Evolutionary conservation across 1,140 invertebrate species (phyloP).

Genomic region (Trichoplusia ni): DNA sequence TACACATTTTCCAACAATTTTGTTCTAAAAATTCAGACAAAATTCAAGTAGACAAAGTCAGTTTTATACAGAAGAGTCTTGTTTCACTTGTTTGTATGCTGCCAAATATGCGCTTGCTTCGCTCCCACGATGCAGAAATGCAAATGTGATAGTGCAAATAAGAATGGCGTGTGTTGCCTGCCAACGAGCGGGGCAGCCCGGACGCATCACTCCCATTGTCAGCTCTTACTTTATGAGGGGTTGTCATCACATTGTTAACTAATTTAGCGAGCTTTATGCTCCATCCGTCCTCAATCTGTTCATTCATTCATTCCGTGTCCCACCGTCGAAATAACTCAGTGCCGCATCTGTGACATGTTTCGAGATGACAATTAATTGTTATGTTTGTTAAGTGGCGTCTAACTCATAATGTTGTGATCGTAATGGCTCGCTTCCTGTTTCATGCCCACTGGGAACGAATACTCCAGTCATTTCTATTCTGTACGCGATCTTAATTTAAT

Average conservation of each 20-base stretch:
- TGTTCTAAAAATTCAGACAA: neutral
- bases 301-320: conserved; percentile 25
- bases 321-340: conserved; percentile 19
- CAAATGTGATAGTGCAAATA: conserved; percentile 52
- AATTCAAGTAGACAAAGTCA: neutral
- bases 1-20: too few species aligned
- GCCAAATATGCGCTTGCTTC: conserved; percentile 39
- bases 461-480: neutral
- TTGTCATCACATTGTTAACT: conserved; percentile 42
- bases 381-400: conserved; percentile 15
- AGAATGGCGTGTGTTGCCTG: conserved; percentile 39
- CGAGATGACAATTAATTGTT: conserved; percentile 20
- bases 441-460: neutral
- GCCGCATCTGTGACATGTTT: conserved; percentile 19
- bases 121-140: conserved; percentile 49
- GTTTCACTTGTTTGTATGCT: conserved; percentile 20
- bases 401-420: conserved; percentile 1
- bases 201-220: conserved; percentile 49
- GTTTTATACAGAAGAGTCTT: conserved; percentile 4
- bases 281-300: conserved; percentile 16
- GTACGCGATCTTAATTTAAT: too few species aligned
- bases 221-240: conserved; percentile 42
- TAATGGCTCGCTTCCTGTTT: conserved; percentile 8
- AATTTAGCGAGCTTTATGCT: conserved; percentile 31
- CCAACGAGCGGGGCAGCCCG: conserved; percentile 34